phyloP scores from a whole-genome alignment of 2,113 vertebrate genomes.

The Neolamprologus variostigma region DNA sequence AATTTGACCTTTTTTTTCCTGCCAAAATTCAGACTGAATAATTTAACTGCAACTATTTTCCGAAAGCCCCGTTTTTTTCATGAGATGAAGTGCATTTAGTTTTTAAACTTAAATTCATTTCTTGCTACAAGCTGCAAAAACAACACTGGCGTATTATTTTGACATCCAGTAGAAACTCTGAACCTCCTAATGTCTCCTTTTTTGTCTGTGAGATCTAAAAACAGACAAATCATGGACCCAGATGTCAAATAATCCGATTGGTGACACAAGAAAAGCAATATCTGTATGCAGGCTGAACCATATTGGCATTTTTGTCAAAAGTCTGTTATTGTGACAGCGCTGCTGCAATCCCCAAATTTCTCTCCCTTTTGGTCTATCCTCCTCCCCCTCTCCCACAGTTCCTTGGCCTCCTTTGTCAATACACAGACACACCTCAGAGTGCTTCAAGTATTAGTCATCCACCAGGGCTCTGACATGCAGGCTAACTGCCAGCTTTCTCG shows the following conservation, averaged over 20 bases:
- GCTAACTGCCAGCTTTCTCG: neutral
- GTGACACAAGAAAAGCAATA: neutral
- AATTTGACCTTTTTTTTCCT: neutral
- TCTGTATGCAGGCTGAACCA: neutral
- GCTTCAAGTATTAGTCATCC: neutral
- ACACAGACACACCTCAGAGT: neutral
- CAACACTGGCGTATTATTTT: neutral
- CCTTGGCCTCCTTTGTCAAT: neutral
- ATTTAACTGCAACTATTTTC: neutral
- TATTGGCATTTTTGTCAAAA: neutral
- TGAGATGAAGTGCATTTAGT: fast-evolving
- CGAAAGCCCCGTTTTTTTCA: neutral
- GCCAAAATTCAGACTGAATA: neutral
- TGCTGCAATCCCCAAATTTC: neutral
- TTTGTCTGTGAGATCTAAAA: neutral
- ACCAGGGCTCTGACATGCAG: neutral
- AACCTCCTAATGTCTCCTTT: neutral
- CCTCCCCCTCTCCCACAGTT: neutral
- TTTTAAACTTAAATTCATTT: neutral
- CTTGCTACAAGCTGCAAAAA: neutral
- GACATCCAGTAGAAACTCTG: neutral
- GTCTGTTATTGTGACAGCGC: neutral
- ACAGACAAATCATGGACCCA: neutral
- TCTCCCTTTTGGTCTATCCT: neutral
- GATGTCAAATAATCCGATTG: neutral